phyloP scores from a whole-genome alignment of 2,113 vertebrate species.

The Agapornis roseicollis region DNA sequence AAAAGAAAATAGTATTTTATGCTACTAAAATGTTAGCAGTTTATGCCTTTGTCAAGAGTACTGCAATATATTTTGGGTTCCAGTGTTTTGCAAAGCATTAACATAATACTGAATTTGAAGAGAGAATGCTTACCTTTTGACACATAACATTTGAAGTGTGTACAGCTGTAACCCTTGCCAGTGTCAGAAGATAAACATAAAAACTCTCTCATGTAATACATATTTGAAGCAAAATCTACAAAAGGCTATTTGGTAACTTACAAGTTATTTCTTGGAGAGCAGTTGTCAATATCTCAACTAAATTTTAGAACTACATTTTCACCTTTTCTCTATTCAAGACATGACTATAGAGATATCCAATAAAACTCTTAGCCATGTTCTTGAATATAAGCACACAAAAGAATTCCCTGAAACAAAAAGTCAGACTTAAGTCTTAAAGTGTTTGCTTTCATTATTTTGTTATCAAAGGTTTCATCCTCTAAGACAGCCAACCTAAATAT shows the following conservation, averaged over 20 bases:
- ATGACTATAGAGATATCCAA: not conserved
- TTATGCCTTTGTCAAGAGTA: not conserved
- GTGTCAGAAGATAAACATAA: not conserved
- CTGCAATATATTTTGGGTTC: not conserved
- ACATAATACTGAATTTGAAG: not conserved
- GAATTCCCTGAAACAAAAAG: not conserved
- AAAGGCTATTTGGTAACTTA: not conserved
- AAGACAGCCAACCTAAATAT: not conserved
- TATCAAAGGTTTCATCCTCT: not conserved
- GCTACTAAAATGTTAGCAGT: not conserved
- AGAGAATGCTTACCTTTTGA: not conserved
- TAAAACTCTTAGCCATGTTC: not conserved
- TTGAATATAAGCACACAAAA: not conserved
- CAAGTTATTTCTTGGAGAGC: not conserved
- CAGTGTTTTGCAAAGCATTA: not conserved
- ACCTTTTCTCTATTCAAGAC: not conserved
- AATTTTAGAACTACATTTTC: not conserved
- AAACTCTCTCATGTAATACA: not conserved
- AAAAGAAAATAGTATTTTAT: not conserved
- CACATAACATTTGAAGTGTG: not conserved
- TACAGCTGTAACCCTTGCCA: not conserved
- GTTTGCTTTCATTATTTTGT: not conserved
- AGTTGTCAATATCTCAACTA: not conserved
- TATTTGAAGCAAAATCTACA: not conserved
- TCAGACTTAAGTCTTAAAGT: not conserved